Evolutionary conservation across 1,140 invertebrate genomes (phyloP).

Genomic region (Oedothorax gibbosus): DNA sequence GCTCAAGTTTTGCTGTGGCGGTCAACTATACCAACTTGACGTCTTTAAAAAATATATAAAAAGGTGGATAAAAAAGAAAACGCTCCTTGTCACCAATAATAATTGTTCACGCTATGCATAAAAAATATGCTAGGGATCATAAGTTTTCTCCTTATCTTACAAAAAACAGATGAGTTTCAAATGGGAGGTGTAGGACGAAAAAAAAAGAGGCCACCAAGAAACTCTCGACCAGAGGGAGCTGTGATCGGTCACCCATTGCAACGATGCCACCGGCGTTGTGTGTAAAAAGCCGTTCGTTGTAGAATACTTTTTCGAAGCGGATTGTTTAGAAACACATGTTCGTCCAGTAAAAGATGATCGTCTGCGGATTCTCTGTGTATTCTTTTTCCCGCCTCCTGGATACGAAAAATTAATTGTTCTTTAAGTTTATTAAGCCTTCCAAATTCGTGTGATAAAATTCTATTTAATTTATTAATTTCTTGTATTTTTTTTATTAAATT

Average conservation of each 20-base stretch:
- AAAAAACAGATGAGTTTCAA: neutral
- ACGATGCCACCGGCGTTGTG: constrained; percentile 1
- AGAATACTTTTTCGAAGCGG: constrained; percentile 1
- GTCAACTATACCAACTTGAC: too few species aligned
- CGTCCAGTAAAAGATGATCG: neutral
- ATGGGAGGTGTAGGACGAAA: neutral
- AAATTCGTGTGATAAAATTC: neutral
- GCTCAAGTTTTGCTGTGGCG: too few species aligned
- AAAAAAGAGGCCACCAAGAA: constrained; percentile 43
- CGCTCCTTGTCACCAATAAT: too few species aligned
- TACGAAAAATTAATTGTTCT: neutral
- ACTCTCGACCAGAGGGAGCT: constrained; percentile 47
- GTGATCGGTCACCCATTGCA: constrained; percentile 16
- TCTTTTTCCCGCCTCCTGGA: constrained; percentile 5
- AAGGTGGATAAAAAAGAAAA: neutral
- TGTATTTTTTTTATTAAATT: too few species aligned
- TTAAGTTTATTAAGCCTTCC: too few species aligned
- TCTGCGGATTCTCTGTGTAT: constrained; percentile 9
- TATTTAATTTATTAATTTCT: too few species aligned
- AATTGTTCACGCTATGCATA: too few species aligned
- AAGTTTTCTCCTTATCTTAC: constrained; percentile 11
- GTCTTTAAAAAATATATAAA: neutral
- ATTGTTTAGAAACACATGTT: constrained; percentile 37
- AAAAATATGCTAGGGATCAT: neutral
- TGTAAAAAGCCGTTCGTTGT: constrained; percentile 25